Evolutionary conservation across 2,888 invertebrate species (phyloP).

Genomic region (Pammene fasciana): DNA sequence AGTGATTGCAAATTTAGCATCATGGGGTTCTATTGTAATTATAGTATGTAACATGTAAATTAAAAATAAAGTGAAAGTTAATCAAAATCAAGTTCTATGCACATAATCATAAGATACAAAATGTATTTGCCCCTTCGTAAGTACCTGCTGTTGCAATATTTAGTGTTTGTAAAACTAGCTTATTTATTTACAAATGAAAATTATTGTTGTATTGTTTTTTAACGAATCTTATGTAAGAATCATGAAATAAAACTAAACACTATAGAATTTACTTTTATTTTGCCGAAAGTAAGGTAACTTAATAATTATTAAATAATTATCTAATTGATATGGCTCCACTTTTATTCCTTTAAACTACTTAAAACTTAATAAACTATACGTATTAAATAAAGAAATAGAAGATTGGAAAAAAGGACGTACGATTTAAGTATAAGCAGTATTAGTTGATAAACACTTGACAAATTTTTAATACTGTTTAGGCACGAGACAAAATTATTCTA

Average conservation of each 20-base stretch:
- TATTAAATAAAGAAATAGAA: conserved; percentile 1
- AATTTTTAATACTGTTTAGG: not conserved
- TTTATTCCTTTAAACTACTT: conserved; percentile 43
- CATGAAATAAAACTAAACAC: conserved; percentile 63
- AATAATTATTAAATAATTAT: conserved; percentile 63
- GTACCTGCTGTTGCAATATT: conserved; percentile 46
- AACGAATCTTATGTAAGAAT: conserved; percentile 41
- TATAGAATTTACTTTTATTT: conserved; percentile 54
- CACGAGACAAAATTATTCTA: too few relatives aligned
- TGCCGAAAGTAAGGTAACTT: conserved; percentile 71
- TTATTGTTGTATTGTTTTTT: conserved; percentile 47
- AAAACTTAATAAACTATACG: conserved; percentile 37
- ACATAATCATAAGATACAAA: conserved; percentile 9
- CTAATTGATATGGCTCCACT: conserved; percentile 79
- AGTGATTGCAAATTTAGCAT: too few relatives aligned
- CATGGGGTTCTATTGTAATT: too few relatives aligned
- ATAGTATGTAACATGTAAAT: too few relatives aligned
- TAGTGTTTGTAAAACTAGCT: conserved; percentile 46
- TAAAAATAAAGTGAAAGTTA: not conserved
- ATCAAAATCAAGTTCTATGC: conserved; percentile 5
- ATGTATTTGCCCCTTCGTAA: conserved; percentile 18
- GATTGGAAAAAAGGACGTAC: not conserved
- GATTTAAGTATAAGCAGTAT: not conserved
- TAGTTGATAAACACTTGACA: not conserved
- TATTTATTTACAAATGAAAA: conserved; percentile 47